Conservation (phyloP, 2,888 invertebrate genomes). For the Microchrysa polita region DNA sequence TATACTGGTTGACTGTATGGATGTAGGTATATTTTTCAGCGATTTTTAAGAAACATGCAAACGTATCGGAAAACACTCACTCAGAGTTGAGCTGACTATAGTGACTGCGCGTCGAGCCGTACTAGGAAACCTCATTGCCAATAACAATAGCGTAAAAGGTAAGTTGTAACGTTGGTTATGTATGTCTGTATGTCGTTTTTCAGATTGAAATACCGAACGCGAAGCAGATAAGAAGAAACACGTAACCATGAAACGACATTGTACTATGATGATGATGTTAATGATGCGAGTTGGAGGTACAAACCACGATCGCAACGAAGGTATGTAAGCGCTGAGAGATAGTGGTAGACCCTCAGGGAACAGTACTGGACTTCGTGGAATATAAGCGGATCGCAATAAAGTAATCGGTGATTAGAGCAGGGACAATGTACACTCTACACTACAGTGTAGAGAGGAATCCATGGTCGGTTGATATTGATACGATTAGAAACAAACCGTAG, state of each 20-base stretch:
- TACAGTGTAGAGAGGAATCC: too few species aligned
- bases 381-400: not conserved
- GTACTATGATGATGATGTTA: too few species aligned
- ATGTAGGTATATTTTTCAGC: not conserved
- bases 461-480: not conserved
- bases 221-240: not conserved
- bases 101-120: not conserved
- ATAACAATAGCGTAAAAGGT: slow-evolving; percentile 30
- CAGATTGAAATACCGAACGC: not conserved
- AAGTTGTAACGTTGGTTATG: slow-evolving; percentile 6
- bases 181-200: too few species aligned
- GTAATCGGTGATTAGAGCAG: not conserved
- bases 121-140: slow-evolving; percentile 23
- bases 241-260: too few species aligned
- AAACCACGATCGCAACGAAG: not conserved
- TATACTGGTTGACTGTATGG: not conserved
- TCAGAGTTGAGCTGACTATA: too few species aligned
- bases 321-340: too few species aligned
- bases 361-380: slow-evolving; percentile 5
- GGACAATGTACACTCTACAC: too few species aligned
- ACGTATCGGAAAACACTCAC: too few species aligned
- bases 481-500: not conserved
- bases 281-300: not conserved
- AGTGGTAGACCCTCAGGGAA: slow-evolving; percentile 4
- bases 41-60: slow-evolving; percentile 1